Evolutionary conservation across 2,797 vertebrate species (phyloP).

Genomic region (Erpetoichthys calabaricus): DNA sequence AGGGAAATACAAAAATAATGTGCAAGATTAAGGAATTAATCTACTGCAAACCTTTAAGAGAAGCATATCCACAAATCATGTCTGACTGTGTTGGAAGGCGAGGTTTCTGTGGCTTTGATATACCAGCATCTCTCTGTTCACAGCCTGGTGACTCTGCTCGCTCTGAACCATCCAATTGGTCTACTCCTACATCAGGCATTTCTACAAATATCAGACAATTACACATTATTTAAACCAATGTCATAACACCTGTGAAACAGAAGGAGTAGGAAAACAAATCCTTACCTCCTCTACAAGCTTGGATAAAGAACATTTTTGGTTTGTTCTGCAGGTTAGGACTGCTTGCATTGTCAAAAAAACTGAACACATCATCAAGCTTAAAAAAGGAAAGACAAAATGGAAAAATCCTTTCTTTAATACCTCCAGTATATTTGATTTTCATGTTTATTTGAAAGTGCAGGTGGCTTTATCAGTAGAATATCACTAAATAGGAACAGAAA

Average conservation of each 20-base stretch:
- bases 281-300: slow-evolving; percentile 93
- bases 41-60: slow-evolving; percentile 67
- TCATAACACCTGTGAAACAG: too few species aligned
- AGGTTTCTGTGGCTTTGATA: slow-evolving; percentile 54
- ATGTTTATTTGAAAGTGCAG: too few species aligned
- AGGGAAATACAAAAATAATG: too few species aligned
- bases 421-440: too few species aligned
- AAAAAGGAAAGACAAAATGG: slow-evolving; percentile 19
- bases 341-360: slow-evolving; percentile 76
- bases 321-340: slow-evolving; percentile 92
- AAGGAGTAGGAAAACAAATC: slow-evolving; percentile 5
- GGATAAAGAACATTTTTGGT: slow-evolving; percentile 96
- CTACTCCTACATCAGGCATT: slow-evolving; percentile 74
- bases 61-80: slow-evolving; percentile 92
- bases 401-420: background rate
- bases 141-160: slow-evolving; percentile 50
- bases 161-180: slow-evolving; percentile 71
- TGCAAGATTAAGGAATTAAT: too few species aligned
- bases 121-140: slow-evolving; percentile 73
- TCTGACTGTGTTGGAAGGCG: slow-evolving; percentile 84
- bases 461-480: too few species aligned
- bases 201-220: slow-evolving; percentile 24
- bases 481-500: too few species aligned
- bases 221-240: too few species aligned
- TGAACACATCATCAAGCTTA: slow-evolving; percentile 84